Base-by-base conservation (phyloP, 2,797 vertebrate genomes). In the Falco cherrug region DNA sequence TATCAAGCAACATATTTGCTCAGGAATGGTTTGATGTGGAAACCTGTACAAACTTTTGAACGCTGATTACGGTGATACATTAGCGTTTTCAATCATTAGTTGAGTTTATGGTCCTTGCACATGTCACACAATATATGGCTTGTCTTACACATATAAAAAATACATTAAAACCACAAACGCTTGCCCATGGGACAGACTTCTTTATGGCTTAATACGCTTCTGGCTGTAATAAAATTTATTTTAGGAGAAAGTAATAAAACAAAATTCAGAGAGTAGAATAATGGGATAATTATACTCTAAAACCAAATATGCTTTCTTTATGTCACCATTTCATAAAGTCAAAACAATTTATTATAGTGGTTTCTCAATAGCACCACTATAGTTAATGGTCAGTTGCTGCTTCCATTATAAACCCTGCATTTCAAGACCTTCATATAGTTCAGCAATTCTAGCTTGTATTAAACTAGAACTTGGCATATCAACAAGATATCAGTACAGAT, bases 181-280 rank as follows among this genome's bases (percentile, higher is more conserved):
- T 53, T 35, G 57, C 93, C 94, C 35, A 8, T 16, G 35, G 78
- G 60, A 91, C 74, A 93, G 53, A 13, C 64, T 94, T 94, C 80
- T 77, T 96, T 86, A 84, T 54, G 35, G 74, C 48, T 96, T 97
- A 88, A 94, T 95, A 76, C 43, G 70, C 92, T 89, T 53, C 79
- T 33, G 45, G 61, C 45, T 76, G 84, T 75, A 95, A 96, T 97
- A 95, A 97, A 97, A 96, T 73, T 88, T 89, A 61, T 96, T 89
- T 95, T 90, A 96, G 88, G 84, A 96, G 95, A 93, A 93, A 75
- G 80, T 78, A 94, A 87, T 97, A 96, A 97, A 97, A 93, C 92
- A 90, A 86, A 95, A 97, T 90, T 97, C 92, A 90, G 84, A 65
- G 87, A 96, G 81, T 74, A 95, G 76, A 95, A 93, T 92, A 96